These are phyloP conservation scores for Leptarthrus brevirostris DNA, from an alignment of 2,888 invertebrate species.

Conservation along the genomic window DNA sequence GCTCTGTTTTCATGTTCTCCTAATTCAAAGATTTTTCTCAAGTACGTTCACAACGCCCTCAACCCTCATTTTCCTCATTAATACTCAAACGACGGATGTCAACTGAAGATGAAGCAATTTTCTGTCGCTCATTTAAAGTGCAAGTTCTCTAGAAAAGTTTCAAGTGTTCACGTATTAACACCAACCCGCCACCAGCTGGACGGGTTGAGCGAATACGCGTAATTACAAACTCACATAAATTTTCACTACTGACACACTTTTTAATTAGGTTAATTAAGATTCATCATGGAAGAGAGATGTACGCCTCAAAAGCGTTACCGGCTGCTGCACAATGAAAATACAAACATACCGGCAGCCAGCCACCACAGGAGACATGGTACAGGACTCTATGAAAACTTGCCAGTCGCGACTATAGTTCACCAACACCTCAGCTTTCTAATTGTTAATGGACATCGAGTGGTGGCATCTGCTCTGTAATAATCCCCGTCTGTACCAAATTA, in stretches of 20 bases:
- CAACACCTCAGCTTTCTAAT: conserved; percentile 38
- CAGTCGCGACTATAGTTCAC: neutral
- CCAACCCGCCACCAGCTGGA: conserved; percentile 14
- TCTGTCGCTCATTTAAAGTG: conserved; percentile 43
- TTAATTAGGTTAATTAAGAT: conserved; percentile 46
- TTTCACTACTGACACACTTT: conserved; percentile 39
- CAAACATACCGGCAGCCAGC: neutral
- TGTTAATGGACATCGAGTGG: conserved; percentile 36
- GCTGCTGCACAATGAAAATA: conserved; percentile 21
- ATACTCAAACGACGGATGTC: conserved; percentile 44
- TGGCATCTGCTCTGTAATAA: conserved; percentile 41
- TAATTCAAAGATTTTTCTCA: conserved; percentile 27
- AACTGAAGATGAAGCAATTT: conserved; percentile 42
- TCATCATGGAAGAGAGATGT: conserved; percentile 41
- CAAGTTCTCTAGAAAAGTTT: conserved; percentile 21
- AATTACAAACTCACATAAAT: conserved; percentile 45
- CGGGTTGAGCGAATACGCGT: conserved; percentile 16
- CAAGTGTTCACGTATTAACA: conserved; percentile 27
- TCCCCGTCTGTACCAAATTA: conserved; percentile 11
- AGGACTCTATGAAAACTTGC: neutral
- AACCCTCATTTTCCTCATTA: conserved; percentile 30
- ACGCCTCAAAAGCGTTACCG: conserved; percentile 35
- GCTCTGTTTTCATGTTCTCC: conserved; percentile 20
- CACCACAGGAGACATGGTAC: neutral
- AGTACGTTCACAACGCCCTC: conserved; percentile 28